Conservation (phyloP, 1,140 invertebrate species). For the Lineus longissimus region DNA sequence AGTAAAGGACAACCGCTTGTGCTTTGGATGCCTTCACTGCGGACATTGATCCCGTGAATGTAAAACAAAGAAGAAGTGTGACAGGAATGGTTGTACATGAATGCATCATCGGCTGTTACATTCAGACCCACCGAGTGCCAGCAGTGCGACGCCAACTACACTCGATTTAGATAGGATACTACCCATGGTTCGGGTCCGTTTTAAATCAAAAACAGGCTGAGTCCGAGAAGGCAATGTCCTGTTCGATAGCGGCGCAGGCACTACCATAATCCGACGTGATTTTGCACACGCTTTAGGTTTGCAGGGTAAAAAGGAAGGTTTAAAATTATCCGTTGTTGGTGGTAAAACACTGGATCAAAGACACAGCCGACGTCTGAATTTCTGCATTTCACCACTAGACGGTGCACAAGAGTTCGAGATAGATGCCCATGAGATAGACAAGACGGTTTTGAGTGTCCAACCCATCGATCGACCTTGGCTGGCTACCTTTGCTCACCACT, state of each 20-base stretch:
- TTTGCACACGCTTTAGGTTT: slow-evolving; percentile 3
- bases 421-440: slow-evolving; percentile 10
- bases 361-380: slow-evolving; percentile 3
- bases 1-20: neutral
- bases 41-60: neutral
- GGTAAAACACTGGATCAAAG: neutral
- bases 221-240: slow-evolving; percentile 4
- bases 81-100: neutral
- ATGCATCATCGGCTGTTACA: neutral
- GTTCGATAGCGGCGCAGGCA: neutral
- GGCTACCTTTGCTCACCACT: neutral
- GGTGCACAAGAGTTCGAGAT: neutral
- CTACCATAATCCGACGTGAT: neutral
- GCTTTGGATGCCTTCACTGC: neutral
- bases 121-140: slow-evolving; percentile 1
- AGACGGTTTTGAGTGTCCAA: neutral
- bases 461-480: neutral
- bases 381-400: neutral
- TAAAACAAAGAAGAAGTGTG: slow-evolving; percentile 3
- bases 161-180: neutral
- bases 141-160: neutral
- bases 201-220: neutral
- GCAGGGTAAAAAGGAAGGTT: slow-evolving; percentile 6
- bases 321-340: neutral
- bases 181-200: slow-evolving; percentile 1